Base-by-base conservation (phyloP, 2,888 invertebrate species). In the Stomorhina lunata region DNA sequence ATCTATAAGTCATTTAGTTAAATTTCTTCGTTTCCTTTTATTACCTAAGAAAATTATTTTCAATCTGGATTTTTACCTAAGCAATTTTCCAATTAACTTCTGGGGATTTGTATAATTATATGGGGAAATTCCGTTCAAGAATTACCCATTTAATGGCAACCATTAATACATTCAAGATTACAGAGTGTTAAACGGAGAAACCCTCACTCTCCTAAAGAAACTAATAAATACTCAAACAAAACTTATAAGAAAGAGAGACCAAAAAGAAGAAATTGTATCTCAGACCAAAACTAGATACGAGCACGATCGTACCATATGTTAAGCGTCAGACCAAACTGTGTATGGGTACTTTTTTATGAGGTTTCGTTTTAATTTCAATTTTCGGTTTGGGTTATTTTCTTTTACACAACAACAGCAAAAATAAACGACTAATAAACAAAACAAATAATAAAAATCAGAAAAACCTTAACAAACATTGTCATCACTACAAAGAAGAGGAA, bases 291-390 rank as follows among this genome's bases (percentile, higher is more conserved):
- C 40, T 10, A 53, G 20, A 53, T 40, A 40, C 4, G 20, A 20
- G 4, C 12, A 43, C 43, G 40, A 55, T 55, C 22, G 22, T 57
- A n/a, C 15, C 25, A 53, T 29, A 27, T 17, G 55, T 34, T 37
- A 1, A 17, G 6, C 6, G 53, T 25, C 55, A n/a, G n/a, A 55
- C n/a, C 53, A 69, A n/a, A n/a, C n/a, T n/a, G n/a, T n/a, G 17
- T 25, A 48, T 32, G 7, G 32, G n/a, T 20, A 20, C 45, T 32
- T 43, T 34, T 37, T 71, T 10, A 45, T 20, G 22, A 12, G 43
- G 32, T 45, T 45, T 32, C 45, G 22, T 71, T 57, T 71, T 9
- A n/a, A 29, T 71, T 34, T 53, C 37, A 37, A 37, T 68, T 34
- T 10, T 40, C 17, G 48, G 2, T 34, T 53, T 34, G 20, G 34